phyloP scores from a whole-genome alignment of 2,888 invertebrate genomes.

The Colostygia pectinataria region DNA sequence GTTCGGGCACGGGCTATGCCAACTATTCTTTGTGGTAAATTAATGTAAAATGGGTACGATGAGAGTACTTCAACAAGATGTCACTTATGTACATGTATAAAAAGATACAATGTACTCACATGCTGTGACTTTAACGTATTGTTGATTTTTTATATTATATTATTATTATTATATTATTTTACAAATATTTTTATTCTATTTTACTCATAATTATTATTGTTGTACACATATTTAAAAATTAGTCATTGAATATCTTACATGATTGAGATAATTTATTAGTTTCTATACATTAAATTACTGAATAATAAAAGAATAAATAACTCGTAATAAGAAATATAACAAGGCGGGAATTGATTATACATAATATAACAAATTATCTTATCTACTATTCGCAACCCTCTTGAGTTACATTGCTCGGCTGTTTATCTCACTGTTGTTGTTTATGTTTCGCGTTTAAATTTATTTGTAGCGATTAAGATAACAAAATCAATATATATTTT shows the following conservation, averaged over 20 bases:
- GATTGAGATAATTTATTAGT: slow-evolving; percentile 60
- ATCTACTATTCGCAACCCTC: neutral
- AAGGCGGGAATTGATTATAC: slow-evolving; percentile 73
- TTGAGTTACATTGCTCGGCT: slow-evolving; percentile 11
- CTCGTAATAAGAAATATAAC: slow-evolving; percentile 30
- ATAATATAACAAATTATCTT: slow-evolving; percentile 36
- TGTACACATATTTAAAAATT: slow-evolving; percentile 59
- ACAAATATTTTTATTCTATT: slow-evolving; percentile 64
- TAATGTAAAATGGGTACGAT: slow-evolving; percentile 68
- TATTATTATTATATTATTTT: slow-evolving; percentile 59
- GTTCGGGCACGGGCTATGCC: slow-evolving; percentile 52
- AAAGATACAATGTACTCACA: slow-evolving; percentile 55
- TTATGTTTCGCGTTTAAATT: slow-evolving; percentile 39
- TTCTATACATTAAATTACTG: slow-evolving; percentile 44
- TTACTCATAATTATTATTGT: slow-evolving; percentile 58
- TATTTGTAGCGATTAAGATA: slow-evolving; percentile 60
- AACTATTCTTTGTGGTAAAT: slow-evolving; percentile 57
- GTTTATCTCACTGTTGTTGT: slow-evolving; percentile 14
- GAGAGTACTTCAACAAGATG: slow-evolving; percentile 51
- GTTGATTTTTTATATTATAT: slow-evolving; percentile 61
- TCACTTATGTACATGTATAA: slow-evolving; percentile 51
- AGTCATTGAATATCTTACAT: slow-evolving; percentile 72
- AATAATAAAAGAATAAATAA: slow-evolving; percentile 43
- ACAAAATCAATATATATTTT: slow-evolving; percentile 56
- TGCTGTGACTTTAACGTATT: slow-evolving; percentile 71